Conservation (phyloP, 2,797 vertebrate species). For the Betta splendens region DNA sequence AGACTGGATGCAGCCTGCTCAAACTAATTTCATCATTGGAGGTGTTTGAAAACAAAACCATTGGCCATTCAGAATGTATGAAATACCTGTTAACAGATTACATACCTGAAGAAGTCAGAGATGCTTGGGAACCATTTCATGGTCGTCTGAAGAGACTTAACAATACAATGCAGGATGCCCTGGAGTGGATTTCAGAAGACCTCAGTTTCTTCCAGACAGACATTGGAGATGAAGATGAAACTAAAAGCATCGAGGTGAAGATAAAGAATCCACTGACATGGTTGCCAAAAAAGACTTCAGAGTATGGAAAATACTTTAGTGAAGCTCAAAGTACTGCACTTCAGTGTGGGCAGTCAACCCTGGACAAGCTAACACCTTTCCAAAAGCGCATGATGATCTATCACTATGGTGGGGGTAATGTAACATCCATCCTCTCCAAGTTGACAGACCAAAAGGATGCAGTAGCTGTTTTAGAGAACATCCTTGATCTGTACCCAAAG, state of each 20-base stretch:
- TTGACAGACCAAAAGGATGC: conserved; percentile 74
- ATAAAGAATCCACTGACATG: conserved; percentile 78
- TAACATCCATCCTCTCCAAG: conserved; percentile 81
- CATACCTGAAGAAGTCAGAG: conserved; percentile 76
- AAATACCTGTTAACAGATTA: conserved; percentile 82
- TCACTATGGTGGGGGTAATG: conserved; percentile 78
- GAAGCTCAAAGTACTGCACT: conserved; percentile 20
- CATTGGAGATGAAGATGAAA: conserved; percentile 70
- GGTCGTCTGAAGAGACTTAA: conserved; percentile 77
- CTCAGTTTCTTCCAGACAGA: conserved; percentile 87
- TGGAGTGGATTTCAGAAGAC: conserved; percentile 88
- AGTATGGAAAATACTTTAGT: conserved; percentile 81
- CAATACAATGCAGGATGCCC: conserved; percentile 74
- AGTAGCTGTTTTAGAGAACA: conserved; percentile 65
- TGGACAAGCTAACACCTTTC: conserved; percentile 62
- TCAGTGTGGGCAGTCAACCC: background rate
- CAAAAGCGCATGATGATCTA: conserved; percentile 81
- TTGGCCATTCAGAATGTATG: conserved; percentile 70
- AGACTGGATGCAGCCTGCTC: conserved; percentile 81
- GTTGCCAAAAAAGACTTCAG: conserved; percentile 74
- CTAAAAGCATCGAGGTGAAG: conserved; percentile 66
- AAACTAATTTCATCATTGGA: conserved; percentile 74
- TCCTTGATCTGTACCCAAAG: conserved; percentile 78
- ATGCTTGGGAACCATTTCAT: conserved; percentile 80
- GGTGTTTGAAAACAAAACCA: conserved; percentile 64